These are phyloP conservation scores for Chionoecetes opilio DNA, from an alignment of 1,140 invertebrate species.

Conservation along the genomic window DNA sequence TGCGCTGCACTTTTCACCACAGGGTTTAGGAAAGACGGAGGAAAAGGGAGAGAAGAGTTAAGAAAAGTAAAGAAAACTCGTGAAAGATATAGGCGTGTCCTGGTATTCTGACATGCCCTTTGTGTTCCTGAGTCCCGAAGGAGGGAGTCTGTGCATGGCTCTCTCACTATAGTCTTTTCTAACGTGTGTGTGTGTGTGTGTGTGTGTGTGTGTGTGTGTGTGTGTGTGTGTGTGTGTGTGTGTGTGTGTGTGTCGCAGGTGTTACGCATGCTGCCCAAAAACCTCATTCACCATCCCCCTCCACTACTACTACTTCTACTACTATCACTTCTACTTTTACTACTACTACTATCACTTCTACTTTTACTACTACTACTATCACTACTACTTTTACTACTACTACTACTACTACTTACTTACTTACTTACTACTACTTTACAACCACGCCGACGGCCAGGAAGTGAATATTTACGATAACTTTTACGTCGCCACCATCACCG, in stretches of 20 bases:
- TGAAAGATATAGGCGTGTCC: too few species aligned
- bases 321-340: background rate
- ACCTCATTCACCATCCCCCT: background rate
- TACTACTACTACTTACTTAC: background rate
- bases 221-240: background rate
- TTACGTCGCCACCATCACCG: background rate
- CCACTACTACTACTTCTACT: background rate
- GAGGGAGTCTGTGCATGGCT: too few species aligned
- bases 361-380: background rate
- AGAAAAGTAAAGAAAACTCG: too few species aligned
- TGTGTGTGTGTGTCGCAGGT: background rate
- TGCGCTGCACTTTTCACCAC: too few species aligned
- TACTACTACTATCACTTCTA: background rate
- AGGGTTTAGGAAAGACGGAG: too few species aligned
- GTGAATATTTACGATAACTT: too few species aligned
- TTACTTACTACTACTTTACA: too few species aligned
- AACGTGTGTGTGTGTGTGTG: slow-evolving; percentile 41
- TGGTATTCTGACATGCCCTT: too few species aligned
- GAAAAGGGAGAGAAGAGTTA: too few species aligned
- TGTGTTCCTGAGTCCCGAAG: too few species aligned
- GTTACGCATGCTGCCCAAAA: background rate
- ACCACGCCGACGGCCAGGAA: too few species aligned
- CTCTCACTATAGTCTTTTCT: too few species aligned
- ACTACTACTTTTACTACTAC: background rate
- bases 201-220: slow-evolving; percentile 21